A percentile compares a stretch with the other conserved stretches of the same genome.
Evolutionary conservation across 2,888 invertebrate species (phyloP).

Genomic region (Phaedon cochleariae): DNA sequence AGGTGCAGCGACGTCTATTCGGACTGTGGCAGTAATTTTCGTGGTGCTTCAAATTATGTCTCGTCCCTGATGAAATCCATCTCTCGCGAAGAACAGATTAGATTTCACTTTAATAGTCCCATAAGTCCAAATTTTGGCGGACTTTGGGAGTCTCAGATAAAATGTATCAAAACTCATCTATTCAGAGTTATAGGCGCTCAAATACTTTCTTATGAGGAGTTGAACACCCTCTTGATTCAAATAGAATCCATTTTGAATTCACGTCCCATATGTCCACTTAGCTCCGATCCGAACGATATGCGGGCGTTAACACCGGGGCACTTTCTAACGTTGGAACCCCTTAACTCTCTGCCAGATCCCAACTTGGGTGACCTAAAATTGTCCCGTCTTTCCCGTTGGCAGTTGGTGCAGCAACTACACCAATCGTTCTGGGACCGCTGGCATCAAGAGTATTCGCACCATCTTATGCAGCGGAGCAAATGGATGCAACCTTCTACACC

Average conservation of each 20-base stretch:
- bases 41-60: background rate
- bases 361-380: slow-evolving; percentile 5
- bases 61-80: background rate
- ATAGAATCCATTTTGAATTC: slow-evolving; percentile 30
- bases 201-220: slow-evolving; percentile 30
- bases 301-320: background rate
- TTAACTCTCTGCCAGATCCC: slow-evolving; percentile 4
- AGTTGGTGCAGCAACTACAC: slow-evolving; percentile 12
- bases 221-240: slow-evolving; percentile 22
- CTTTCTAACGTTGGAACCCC: background rate
- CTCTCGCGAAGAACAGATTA: background rate
- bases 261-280: slow-evolving; percentile 22
- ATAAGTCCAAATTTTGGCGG: background rate
- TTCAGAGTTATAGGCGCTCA: slow-evolving; percentile 27
- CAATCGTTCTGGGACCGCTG: slow-evolving; percentile 1
- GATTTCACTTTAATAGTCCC: background rate
- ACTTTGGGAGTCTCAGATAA: background rate
- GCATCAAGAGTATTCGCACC: background rate
- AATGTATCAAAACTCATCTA: background rate
- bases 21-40: background rate
- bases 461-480: background rate
- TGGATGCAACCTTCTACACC: background rate
- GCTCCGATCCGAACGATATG: background rate
- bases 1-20: background rate
- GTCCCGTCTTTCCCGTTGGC: background rate